Conservation (phyloP, 1,140 invertebrate genomes). For the Plodia interpunctella region DNA sequence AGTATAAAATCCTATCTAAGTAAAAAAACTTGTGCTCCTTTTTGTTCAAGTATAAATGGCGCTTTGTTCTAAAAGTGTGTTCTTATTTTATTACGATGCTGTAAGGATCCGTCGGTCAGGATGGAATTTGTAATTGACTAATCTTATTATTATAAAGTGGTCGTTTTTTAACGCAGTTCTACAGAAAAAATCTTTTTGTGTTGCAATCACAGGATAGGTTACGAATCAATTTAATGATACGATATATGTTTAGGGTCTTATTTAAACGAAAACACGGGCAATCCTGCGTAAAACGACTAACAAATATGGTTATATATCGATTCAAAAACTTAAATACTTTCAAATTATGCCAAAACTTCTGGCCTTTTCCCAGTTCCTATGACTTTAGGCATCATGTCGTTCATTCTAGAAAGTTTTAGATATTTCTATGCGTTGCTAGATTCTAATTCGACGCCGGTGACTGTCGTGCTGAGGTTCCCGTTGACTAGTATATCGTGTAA, state of each 20-base stretch:
- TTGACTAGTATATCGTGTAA: constrained; percentile 82
- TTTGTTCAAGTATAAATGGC: neutral
- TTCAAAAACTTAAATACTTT: no score
- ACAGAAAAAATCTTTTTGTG: no score
- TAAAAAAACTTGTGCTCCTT: constrained; percentile 17
- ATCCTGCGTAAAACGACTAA: no score
- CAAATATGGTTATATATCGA: no score
- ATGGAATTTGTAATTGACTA: constrained; percentile 39
- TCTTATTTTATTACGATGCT: constrained; percentile 3
- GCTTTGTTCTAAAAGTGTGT: constrained; percentile 1
- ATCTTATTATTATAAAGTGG: neutral
- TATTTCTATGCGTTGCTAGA: constrained; percentile 69
- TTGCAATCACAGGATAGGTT: no score
- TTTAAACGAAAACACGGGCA: no score
- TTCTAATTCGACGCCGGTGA: constrained; percentile 70
- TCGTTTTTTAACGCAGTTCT: no score
- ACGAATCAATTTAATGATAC: no score
- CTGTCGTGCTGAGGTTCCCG: constrained; percentile 59
- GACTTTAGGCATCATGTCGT: neutral
- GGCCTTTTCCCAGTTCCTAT: no score
- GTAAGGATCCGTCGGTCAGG: constrained; percentile 11
- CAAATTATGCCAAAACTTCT: neutral
- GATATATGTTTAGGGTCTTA: no score
- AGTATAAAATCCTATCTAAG: constrained; percentile 16
- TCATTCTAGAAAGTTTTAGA: neutral